Conservation (phyloP, 2,113 vertebrate genomes). For the Tragelaphus strepsiceros region DNA sequence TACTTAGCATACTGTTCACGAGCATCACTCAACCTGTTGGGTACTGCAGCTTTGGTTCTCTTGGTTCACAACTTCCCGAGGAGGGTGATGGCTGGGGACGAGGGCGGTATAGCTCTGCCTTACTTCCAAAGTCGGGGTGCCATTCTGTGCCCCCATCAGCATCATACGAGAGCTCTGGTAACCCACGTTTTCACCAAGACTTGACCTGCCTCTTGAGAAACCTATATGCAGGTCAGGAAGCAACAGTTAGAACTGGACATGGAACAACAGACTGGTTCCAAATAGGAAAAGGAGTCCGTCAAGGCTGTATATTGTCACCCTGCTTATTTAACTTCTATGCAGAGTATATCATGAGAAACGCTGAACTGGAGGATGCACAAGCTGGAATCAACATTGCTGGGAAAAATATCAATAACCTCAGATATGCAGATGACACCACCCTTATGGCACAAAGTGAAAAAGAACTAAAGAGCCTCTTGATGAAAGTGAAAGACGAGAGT, state of each 20-base stretch:
- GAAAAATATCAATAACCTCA: not conserved
- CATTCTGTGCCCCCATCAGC: accelerated
- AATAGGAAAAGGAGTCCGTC: no score
- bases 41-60: no score
- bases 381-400: not conserved
- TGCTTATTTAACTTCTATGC: no score
- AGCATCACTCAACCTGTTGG: not conserved
- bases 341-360: not conserved
- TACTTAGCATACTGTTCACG: accelerated
- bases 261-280: no score
- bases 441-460: not conserved
- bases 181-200: accelerated
- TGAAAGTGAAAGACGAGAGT: not conserved
- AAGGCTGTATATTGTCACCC: no score
- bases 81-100: accelerated
- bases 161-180: accelerated
- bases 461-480: not conserved
- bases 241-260: no score
- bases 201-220: no score
- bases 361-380: accelerated
- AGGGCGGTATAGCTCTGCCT: accelerated
- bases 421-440: not conserved
- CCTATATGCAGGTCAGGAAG: no score
- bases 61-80: not conserved
- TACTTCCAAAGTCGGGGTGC: not conserved